A percentile compares a stretch with the other conserved stretches of the same genome.
These are phyloP conservation scores for Epicampocera succincta DNA, from an alignment of 2,888 invertebrate species.

Conservation along the genomic window DNA sequence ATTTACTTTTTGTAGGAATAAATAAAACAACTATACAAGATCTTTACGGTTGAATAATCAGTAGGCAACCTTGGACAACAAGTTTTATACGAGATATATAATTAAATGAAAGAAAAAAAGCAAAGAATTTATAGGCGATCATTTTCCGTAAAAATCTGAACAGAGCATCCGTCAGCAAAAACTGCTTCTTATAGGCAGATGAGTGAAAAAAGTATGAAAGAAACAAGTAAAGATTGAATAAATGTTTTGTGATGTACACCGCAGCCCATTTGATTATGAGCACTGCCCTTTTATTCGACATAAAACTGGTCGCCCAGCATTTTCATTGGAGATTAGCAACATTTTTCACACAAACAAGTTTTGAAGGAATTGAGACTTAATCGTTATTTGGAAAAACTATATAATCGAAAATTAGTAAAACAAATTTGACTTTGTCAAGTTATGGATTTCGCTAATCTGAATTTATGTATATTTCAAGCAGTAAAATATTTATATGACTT, in stretches of 20 bases:
- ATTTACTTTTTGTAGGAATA: background rate
- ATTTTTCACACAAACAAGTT: no score
- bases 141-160: constrained; percentile 37
- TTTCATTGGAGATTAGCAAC: no score
- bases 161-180: constrained; percentile 21
- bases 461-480: no score
- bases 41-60: constrained; percentile 35
- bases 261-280: no score
- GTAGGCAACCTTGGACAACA: constrained; percentile 60
- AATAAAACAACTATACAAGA: constrained; percentile 31
- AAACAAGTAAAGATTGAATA: background rate
- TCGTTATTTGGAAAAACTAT: no score
- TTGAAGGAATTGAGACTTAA: no score
- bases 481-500: no score
- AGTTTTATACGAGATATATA: constrained; percentile 39
- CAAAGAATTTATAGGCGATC: constrained; percentile 12
- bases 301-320: no score
- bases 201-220: constrained; percentile 22
- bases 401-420: no score
- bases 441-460: no score
- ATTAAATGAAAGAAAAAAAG: constrained; percentile 3
- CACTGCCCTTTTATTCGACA: no score
- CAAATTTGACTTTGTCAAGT: no score
- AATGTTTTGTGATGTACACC: background rate
- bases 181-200: constrained; percentile 37